Evolutionary conservation across 2,888 invertebrate genomes (phyloP).

Genomic region (Corbicula japonica): DNA sequence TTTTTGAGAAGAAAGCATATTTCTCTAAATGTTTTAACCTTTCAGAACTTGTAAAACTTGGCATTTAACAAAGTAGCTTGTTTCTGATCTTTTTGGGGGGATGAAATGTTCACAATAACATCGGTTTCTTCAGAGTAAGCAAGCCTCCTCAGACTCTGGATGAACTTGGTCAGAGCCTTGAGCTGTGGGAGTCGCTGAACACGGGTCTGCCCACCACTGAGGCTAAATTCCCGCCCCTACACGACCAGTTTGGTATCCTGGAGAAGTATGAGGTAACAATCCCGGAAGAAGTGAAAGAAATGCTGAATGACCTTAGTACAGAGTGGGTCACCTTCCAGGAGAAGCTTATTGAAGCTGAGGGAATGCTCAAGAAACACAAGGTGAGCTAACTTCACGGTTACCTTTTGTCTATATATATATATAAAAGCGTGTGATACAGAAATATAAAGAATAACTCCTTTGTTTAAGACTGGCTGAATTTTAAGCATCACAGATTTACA

Average conservation of each 20-base stretch:
- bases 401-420: too few species aligned
- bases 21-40: too few species aligned
- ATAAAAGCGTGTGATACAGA: too few species aligned
- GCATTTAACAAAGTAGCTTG: too few species aligned
- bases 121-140: conserved; percentile 88
- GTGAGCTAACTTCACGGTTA: conserved; percentile 85
- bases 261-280: conserved; percentile 92
- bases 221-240: conserved; percentile 91
- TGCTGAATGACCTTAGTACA: conserved; percentile 88
- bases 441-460: too few species aligned
- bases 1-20: too few species aligned
- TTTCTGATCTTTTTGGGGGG: too few species aligned
- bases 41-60: too few species aligned
- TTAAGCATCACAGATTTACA: too few species aligned
- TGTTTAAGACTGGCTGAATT: too few species aligned
- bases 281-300: conserved; percentile 87
- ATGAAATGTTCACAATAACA: too few species aligned
- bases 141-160: conserved; percentile 91
- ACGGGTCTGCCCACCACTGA: conserved; percentile 90
- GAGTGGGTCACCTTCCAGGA: conserved; percentile 92
- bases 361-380: conserved; percentile 91
- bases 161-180: conserved; percentile 91
- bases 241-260: conserved; percentile 90
- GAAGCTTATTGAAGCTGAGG: conserved; percentile 91
- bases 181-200: conserved; percentile 90